A percentile compares a stretch with the other conserved stretches of the same genome.
Evolutionary conservation across 2,888 invertebrate genomes (phyloP).

Genomic region (Synanthedon myopaeformis): DNA sequence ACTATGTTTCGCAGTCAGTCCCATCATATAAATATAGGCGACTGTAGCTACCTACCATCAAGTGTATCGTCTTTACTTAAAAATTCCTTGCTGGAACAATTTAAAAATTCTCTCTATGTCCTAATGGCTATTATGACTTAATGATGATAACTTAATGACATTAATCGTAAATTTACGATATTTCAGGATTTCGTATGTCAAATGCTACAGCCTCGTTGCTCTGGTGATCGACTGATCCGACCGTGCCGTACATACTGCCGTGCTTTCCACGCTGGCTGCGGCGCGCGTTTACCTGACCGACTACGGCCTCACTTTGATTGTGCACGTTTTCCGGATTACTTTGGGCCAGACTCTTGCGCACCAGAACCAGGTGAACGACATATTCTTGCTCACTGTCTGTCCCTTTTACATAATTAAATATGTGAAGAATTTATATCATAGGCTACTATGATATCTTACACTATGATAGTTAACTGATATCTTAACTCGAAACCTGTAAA

Average conservation of each 20-base stretch:
- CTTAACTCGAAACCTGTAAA: neutral
- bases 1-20: too few relatives aligned
- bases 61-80: too few relatives aligned
- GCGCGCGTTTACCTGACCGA: conserved; percentile 77
- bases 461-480: neutral
- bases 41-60: too few relatives aligned
- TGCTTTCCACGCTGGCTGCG: conserved; percentile 87
- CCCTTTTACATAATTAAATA: too few relatives aligned
- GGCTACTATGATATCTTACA: neutral
- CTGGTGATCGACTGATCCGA: conserved; percentile 70
- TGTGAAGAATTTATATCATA: too few relatives aligned
- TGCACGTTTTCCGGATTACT: conserved; percentile 82
- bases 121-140: too few relatives aligned
- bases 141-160: neutral
- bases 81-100: too few relatives aligned
- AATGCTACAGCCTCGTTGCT: conserved; percentile 85
- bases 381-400: too few relatives aligned
- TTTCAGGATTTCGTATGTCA: conserved; percentile 85
- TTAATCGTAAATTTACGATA: neutral
- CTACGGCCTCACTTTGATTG: conserved; percentile 82
- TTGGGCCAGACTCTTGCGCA: conserved; percentile 78
- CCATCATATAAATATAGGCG: too few relatives aligned
- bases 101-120: too few relatives aligned
- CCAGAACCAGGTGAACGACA: conserved; percentile 76
- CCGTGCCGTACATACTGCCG: conserved; percentile 88